Evolutionary conservation across 2,888 invertebrate genomes (phyloP).

Genomic region (Pseudococcus longispinus): DNA sequence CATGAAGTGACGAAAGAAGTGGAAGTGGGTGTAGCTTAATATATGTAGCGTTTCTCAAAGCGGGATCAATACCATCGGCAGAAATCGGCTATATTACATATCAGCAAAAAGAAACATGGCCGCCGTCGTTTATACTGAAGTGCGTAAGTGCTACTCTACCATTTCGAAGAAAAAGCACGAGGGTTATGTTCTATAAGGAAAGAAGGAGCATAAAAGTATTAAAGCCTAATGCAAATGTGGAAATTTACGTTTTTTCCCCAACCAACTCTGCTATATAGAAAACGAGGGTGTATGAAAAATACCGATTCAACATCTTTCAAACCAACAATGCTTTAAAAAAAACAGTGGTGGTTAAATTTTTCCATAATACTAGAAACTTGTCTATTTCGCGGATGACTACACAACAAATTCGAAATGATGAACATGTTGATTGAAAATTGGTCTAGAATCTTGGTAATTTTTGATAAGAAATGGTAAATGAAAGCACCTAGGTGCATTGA

Average conservation of each 20-base stretch:
- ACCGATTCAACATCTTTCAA: constrained; percentile 51
- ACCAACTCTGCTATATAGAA: constrained; percentile 5
- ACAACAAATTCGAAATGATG: no score
- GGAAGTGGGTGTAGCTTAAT: constrained; percentile 52
- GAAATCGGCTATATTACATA: constrained; percentile 56
- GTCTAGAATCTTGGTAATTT: no score
- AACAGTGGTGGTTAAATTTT: constrained; percentile 40
- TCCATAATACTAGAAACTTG: background rate
- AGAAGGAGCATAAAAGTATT: constrained; percentile 55
- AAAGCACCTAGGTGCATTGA: no score
- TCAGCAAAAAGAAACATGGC: constrained; percentile 55
- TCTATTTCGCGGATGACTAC: background rate
- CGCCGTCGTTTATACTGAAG: constrained; percentile 51
- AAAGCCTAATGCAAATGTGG: constrained; percentile 56
- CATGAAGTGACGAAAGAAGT: constrained; percentile 18
- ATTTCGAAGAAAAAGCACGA: constrained; percentile 46
- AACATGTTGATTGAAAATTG: no score
- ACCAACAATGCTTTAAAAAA: constrained; percentile 15
- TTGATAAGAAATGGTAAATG: no score
- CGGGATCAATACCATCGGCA: constrained; percentile 55
- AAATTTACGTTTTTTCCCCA: constrained; percentile 55
- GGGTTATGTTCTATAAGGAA: constrained; percentile 51
- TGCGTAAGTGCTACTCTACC: constrained; percentile 53
- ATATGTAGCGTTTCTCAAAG: constrained; percentile 50
- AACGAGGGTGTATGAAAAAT: constrained; percentile 53